Percentiles rank a stretch among this genome's conserved stretches.
phyloP scores from a whole-genome alignment of 2,888 invertebrate genomes.

The Trichacis sp. region DNA sequence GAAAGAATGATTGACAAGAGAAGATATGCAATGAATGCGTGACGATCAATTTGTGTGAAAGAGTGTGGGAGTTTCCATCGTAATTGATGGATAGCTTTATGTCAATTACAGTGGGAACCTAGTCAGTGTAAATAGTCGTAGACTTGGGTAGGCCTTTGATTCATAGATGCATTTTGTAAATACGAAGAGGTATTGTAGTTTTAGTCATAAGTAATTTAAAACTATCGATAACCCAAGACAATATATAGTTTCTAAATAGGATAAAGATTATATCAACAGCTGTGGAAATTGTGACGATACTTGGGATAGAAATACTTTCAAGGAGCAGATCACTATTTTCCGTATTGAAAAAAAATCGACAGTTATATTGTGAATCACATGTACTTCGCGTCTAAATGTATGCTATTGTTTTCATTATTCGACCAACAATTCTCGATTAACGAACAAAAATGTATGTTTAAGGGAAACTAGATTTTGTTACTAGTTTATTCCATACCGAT shows the following conservation, averaged over 20 bases:
- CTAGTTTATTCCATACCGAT: no score
- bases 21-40: not conserved
- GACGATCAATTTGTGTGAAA: not conserved
- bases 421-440: no score
- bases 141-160: slow-evolving; percentile 11
- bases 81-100: not conserved
- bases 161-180: slow-evolving; percentile 4
- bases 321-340: no score
- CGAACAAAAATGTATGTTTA: no score
- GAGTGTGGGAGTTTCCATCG: not conserved
- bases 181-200: not conserved
- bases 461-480: no score
- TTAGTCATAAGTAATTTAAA: not conserved
- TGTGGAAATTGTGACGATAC: no score
- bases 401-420: no score
- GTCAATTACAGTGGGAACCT: slow-evolving; percentile 2
- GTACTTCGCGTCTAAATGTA: no score
- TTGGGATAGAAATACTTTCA: no score
- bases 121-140: slow-evolving; percentile 15
- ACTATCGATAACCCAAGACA: not conserved
- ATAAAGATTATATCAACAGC: no score
- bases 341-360: no score
- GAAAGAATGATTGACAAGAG: slow-evolving; percentile 5
- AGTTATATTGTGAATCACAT: no score
- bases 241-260: not conserved